Base-by-base conservation (phyloP, 2,113 vertebrate species). In the Hippocampus comes region DNA sequence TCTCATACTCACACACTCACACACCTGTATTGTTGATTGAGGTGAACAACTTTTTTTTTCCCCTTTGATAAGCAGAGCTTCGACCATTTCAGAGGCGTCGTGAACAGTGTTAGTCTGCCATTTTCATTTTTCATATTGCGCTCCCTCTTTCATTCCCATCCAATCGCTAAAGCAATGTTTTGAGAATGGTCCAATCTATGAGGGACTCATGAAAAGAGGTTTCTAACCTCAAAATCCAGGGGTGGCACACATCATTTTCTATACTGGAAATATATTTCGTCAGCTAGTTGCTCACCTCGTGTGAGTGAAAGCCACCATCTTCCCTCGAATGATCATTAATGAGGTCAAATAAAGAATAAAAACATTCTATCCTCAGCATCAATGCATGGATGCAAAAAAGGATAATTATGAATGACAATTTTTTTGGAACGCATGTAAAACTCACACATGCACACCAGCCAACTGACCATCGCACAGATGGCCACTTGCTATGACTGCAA, bases 31-130 rank as follows among this genome's bases (percentile, higher is more conserved):
- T 78, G 80, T 82, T 84, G 79, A 71, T 85, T 75, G 81, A 83
- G 79, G 82, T 78, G 79, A 83, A 66, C 61, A 67, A 30, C 69
- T 68, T 63, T 55, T 56, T 61, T 71, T 18, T 57, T 65, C 41
- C 63, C 41, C 78, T 84, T 84, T 86, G 75, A 86, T 76, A 74
- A 72, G 61, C 79, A 72, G 72, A 65, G 30, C 78, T 74, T 85
- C 74, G 75, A 77, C 72, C 76, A 84, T 84, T 82, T 85, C 76
- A 67, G 42, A 74, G 73, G 75, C 63, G 80, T 78, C 75, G 76
- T 71, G 78, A 85, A 75, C 74, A 70, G 71, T 71, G 80, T 73
- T 77, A 63, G 74, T 74, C 77, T 85, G 83, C 85, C 77, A 76
- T 83, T 81, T 84, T 72, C 68, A 60, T 77, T 86, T 85, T 75